Evolutionary conservation across 2,888 invertebrate species (phyloP).

Genomic region (Ligdia adustata): DNA sequence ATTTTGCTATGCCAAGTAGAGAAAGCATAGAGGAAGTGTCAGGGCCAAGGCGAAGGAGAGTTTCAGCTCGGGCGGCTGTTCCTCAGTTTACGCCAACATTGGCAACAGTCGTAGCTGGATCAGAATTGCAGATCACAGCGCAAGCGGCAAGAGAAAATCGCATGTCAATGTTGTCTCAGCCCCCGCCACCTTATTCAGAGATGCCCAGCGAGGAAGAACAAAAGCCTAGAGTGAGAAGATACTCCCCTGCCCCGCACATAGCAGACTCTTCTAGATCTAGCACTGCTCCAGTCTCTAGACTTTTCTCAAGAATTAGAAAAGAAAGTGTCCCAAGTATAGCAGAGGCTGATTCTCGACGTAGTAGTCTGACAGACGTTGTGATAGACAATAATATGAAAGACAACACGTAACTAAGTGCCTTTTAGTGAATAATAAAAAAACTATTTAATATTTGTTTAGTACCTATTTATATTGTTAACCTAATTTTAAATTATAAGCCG

Average conservation of each 20-base stretch:
- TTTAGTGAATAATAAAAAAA: constrained; percentile 60
- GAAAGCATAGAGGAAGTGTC: constrained; percentile 56
- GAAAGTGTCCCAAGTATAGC: constrained; percentile 61
- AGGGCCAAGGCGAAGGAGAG: constrained; percentile 66
- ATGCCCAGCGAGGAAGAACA: constrained; percentile 55
- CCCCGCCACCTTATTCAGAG: constrained; percentile 75
- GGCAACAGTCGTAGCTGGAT: constrained; percentile 76
- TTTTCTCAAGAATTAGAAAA: constrained; percentile 72
- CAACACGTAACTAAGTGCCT: constrained; percentile 69
- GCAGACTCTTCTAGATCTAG: constrained; percentile 59
- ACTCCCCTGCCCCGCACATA: constrained; percentile 66
- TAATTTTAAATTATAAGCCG: constrained; percentile 53
- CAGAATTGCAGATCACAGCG: constrained; percentile 73
- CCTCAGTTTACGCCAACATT: constrained; percentile 75
- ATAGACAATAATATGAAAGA: constrained; percentile 78
- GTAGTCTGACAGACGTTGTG: constrained; percentile 77
- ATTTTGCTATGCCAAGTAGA: constrained; percentile 54
- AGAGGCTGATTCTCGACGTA: constrained; percentile 64
- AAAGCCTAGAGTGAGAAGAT: constrained; percentile 65
- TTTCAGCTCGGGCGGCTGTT: constrained; percentile 71
- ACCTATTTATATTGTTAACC: constrained; percentile 39
- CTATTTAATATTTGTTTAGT: constrained; percentile 52
- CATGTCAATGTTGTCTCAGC: constrained; percentile 72
- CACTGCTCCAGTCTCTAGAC: constrained; percentile 70
- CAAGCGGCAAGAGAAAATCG: constrained; percentile 71